Base-by-base conservation (phyloP, 2,113 vertebrate genomes). In the Notechis scutatus region DNA sequence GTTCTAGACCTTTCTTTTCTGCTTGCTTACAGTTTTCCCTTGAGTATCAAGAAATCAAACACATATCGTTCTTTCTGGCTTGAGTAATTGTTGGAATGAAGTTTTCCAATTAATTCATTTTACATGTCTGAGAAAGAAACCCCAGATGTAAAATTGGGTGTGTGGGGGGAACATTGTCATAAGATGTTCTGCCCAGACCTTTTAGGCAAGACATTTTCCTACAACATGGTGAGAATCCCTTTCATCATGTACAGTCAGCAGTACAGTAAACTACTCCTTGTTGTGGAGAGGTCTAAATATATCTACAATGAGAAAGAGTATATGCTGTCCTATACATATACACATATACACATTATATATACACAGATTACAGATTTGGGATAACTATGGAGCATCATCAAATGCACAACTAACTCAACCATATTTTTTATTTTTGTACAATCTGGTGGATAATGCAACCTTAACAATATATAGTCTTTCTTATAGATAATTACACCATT, bases 171-270 rank as follows among this genome's bases (percentile, higher is more conserved):
- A 55, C 56, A 56, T 59, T 59, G 9, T 85, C 18, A 81, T 57
- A 50, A 34, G 23, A 29, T 0, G 7, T 90, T 94, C 93, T 88
- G 56, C 23, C 3, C 2, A 9, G 42, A 86, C 1, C 3, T 1
- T 4, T 85, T 5, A 61, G 50, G 93, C 0, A 23, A 0, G 18
- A 15, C 47, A 87, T n/a, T 93, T 92, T 93, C 29, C 20, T 90
- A 50, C 59, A 94, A 52, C 91, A 26, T 0, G 0, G 88, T 86
- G 45, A 7, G 34, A 2, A 59, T 74, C 61, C 20, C 54, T 92
- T 95, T 90, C 86, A 94, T 91, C 94, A 64, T 85, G 86, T 52
- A 42, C 34, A 89, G 23, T 39, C 93, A 94, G 47, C 93, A 94
- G 47, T 5, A 61, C 0, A 91, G 23, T 29, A 29, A 15, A 39